phyloP scores from a whole-genome alignment of 1,140 invertebrate species.

The Lepidotrigona ventralis region DNA sequence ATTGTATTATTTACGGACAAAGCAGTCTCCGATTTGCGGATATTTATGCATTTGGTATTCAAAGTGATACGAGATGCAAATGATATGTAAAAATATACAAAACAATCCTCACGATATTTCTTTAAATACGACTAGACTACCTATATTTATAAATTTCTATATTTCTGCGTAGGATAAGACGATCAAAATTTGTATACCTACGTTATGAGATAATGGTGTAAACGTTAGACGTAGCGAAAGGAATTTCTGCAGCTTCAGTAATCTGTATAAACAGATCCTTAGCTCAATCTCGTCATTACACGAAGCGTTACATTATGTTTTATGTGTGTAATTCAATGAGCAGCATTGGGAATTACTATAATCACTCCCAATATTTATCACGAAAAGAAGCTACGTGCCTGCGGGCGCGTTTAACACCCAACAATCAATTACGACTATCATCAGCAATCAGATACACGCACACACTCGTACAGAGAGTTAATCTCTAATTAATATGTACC shows the following conservation, averaged over 20 bases:
- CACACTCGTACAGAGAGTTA: not conserved
- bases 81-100: not conserved
- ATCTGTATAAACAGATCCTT: too few species aligned
- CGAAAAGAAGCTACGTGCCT: not conserved
- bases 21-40: not conserved
- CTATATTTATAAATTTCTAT: too few species aligned
- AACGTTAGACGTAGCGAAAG: too few species aligned
- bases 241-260: too few species aligned
- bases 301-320: not conserved
- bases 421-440: not conserved
- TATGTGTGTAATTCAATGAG: not conserved
- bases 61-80: not conserved
- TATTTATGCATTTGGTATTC: not conserved
- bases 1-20: not conserved
- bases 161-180: too few species aligned
- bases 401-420: constrained; percentile 4
- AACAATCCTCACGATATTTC: not conserved
- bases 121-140: too few species aligned
- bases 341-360: not conserved
- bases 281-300: too few species aligned
- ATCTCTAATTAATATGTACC: not conserved
- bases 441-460: not conserved
- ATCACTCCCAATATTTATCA: not conserved
- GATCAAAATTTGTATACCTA: too few species aligned
- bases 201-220: too few species aligned